Percentiles rank a stretch among this genome's conserved stretches.
phyloP scores from a whole-genome alignment of 2,888 invertebrate genomes.

The Leptogaster cylindrica region DNA sequence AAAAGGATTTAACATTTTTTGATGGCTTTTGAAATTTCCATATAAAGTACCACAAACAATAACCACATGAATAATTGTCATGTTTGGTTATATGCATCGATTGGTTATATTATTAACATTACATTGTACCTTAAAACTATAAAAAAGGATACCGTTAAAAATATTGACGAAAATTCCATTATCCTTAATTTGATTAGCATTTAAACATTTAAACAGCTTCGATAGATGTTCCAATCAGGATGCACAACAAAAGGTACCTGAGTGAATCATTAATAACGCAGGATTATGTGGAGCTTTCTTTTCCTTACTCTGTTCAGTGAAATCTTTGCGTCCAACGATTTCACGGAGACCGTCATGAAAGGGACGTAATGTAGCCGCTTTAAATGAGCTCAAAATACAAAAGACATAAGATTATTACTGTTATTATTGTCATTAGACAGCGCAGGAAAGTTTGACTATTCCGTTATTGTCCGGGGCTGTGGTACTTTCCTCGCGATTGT shows the following conservation, averaged over 20 bases:
- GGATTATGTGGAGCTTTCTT: constrained; percentile 15
- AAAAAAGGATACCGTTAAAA: no score
- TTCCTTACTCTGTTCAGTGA: neutral
- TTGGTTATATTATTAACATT: no score
- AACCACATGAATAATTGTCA: no score
- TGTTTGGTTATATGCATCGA: no score
- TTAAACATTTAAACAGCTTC: no score
- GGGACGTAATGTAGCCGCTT: constrained; percentile 14
- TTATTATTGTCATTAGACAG: constrained; percentile 37
- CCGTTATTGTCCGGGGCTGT: constrained; percentile 22
- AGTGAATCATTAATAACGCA: constrained; percentile 17
- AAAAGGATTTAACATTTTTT: no score
- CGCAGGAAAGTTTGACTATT: constrained; percentile 38
- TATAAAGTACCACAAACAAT: no score
- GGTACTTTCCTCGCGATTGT: constrained; percentile 14
- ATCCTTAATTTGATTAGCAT: no score
- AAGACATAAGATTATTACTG: constrained; percentile 37
- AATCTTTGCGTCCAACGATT: neutral
- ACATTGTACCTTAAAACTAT: no score
- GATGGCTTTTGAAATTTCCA: no score
- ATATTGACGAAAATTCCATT: no score
- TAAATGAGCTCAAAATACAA: constrained; percentile 15
- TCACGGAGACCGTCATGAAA: neutral
- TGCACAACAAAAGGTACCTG: neutral
- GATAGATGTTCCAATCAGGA: constrained; percentile 25